phyloP scores from a whole-genome alignment of 1,140 invertebrate genomes.

The Solen grandis region DNA sequence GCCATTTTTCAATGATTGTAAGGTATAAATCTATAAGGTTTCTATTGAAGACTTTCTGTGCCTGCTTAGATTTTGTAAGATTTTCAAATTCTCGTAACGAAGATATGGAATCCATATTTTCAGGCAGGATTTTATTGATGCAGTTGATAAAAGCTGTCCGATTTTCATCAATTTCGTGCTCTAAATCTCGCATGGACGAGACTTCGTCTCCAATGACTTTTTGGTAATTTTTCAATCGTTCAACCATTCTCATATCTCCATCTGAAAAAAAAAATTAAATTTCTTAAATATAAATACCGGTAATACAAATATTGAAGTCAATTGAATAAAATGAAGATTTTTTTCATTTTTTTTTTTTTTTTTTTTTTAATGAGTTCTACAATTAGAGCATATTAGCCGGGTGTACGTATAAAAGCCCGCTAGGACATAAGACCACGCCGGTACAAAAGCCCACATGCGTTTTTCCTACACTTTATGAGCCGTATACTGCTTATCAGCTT shows the following conservation, averaged over 20 bases:
- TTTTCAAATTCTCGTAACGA: slow-evolving; percentile 59
- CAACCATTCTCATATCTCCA: slow-evolving; percentile 57
- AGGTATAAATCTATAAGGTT: slow-evolving; percentile 46
- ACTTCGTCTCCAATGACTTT: slow-evolving; percentile 32
- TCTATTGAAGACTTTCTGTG: slow-evolving; percentile 22
- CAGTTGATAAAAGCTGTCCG: slow-evolving; percentile 62
- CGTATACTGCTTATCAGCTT: no score
- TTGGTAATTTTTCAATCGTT: slow-evolving; percentile 53
- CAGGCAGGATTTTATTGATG: slow-evolving; percentile 59
- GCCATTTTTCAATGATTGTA: slow-evolving; percentile 47
- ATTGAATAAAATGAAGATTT: no score
- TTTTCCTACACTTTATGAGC: no score
- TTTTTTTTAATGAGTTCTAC: no score
- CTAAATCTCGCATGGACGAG: slow-evolving; percentile 55
- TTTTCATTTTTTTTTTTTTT: no score
- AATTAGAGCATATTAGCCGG: no score
- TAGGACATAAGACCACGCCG: no score
- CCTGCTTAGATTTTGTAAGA: slow-evolving; percentile 37
- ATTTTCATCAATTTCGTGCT: slow-evolving; percentile 61
- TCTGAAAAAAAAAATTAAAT: slow-evolving; percentile 53
- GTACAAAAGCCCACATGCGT: no score
- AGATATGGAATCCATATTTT: slow-evolving; percentile 25
- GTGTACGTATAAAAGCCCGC: no score
- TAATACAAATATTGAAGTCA: no score
- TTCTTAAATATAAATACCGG: no score